Evolutionary conservation across 2,113 vertebrate genomes (phyloP).

Genomic region (Podarcis muralis): DNA sequence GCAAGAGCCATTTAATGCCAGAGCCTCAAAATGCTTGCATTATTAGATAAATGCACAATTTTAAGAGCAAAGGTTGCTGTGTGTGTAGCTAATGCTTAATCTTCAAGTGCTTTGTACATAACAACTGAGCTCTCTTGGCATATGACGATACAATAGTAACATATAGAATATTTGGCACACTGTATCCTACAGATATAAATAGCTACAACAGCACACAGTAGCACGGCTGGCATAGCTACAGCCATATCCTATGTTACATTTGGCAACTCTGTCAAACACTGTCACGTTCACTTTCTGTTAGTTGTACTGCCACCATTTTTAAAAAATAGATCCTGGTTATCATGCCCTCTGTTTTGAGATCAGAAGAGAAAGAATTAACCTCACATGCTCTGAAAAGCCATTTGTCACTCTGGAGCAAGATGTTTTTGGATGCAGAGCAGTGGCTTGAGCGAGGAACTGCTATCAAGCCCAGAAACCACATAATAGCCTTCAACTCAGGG

Average conservation of each 20-base stretch:
- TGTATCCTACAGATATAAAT: not conserved
- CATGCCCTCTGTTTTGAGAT: too few relatives aligned
- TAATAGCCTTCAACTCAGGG: too few relatives aligned
- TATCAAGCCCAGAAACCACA: too few relatives aligned
- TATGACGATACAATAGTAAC: not conserved
- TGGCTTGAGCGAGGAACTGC: too few relatives aligned
- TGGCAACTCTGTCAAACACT: not conserved
- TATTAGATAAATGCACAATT: not conserved
- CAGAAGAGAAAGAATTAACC: too few relatives aligned
- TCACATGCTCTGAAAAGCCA: too few relatives aligned
- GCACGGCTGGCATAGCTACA: not conserved
- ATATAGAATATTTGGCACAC: not conserved
- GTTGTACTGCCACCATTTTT: not conserved
- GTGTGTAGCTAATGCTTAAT: not conserved
- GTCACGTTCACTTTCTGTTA: not conserved
- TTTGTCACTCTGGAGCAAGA: too few relatives aligned
- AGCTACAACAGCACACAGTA: not conserved
- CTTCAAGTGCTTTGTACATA: not conserved
- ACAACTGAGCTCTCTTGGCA: not conserved
- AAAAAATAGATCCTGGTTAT: not conserved
- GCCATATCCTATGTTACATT: not conserved
- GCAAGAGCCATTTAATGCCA: not conserved
- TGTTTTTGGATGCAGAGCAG: too few relatives aligned
- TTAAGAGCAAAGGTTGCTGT: not conserved
- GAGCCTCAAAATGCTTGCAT: not conserved